Evolutionary conservation across 1,140 invertebrate species (phyloP), one percentile per base, ranked within the genome.

Genomic region (Camponotus vicinus): DNA sequence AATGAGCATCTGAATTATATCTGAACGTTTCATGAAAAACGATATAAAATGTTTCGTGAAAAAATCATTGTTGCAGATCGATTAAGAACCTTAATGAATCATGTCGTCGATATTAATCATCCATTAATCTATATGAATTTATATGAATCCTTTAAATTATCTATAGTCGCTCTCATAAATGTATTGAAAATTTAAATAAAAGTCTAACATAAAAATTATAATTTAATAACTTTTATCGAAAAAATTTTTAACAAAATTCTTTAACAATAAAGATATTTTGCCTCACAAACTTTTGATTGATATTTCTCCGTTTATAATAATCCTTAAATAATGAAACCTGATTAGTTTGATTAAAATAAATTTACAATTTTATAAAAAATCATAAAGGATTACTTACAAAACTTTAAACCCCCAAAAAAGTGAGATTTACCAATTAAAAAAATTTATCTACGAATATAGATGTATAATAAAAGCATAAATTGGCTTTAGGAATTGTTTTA

Each of bases 1-100:
- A 83, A 83, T 61, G 42, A 83, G 21, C 79, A 83, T 83, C 27
- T 75, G 55, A 83, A 83, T 83, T 82, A 82, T 27, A 83, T 75
- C 8, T 49, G 7, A 80, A 80, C 49, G 52, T 42, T 27, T 27
- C 27, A 27, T 27, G 27, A 27, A 27, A 27, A 27, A 27, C 27
- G 27, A 27, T 1, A 27, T 27, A 27, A 27, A 13, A 15, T 21
- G 21, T 80, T 37, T 57, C 21, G 55, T 42, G 13, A 75, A 63
- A 27, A 73, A 71, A 18, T 15, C 69, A 83, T 69, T 55, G 64
- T 42, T 9, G n/a, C 18, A 15, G 6, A 61, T 71, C 15, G 52
- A 71, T 34, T 73, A 7, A 21, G 9, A 27, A 61, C 61, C 11
- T 82, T 59, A 21, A 40, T 57, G 37, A 45, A 3, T 73, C 18